Evolutionary conservation across 2,797 vertebrate genomes (phyloP).

Genomic region (Silurus aristotelis): DNA sequence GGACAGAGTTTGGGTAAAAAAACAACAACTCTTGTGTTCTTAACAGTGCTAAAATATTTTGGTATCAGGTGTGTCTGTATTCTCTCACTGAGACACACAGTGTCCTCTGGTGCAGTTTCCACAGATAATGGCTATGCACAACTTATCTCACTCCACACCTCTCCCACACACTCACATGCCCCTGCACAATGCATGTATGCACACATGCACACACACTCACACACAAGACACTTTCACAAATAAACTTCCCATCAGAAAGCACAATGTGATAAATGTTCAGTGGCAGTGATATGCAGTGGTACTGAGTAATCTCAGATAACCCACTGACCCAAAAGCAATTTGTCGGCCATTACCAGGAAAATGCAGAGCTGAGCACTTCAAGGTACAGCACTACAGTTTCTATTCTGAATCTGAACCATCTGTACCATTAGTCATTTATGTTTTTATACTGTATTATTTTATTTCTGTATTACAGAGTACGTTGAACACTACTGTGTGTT

Average conservation of each 20-base stretch:
- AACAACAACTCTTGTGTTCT: not conserved
- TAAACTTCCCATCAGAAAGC: slow-evolving; percentile 19
- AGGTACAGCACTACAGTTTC: not conserved
- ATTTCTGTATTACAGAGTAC: not conserved
- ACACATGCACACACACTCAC: slow-evolving; percentile 33
- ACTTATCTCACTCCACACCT: slow-evolving; percentile 53
- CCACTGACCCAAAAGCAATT: slow-evolving; percentile 50
- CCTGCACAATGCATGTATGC: slow-evolving; percentile 20
- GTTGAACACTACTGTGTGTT: not conserved
- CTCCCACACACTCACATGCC: slow-evolving; percentile 33
- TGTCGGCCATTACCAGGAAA: slow-evolving; percentile 46
- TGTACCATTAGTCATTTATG: not conserved
- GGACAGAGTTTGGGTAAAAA: not conserved
- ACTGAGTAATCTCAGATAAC: slow-evolving; percentile 50
- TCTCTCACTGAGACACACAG: slow-evolving; percentile 42
- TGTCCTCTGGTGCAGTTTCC: slow-evolving; percentile 48
- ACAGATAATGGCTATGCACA: slow-evolving; percentile 44
- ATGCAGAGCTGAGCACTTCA: slow-evolving; percentile 1
- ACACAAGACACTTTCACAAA: slow-evolving; percentile 23
- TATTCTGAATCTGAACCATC: not conserved
- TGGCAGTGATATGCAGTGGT: slow-evolving; percentile 16
- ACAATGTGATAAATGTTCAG: slow-evolving; percentile 43
- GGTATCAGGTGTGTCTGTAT: slow-evolving; percentile 45
- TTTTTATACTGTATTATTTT: not conserved
- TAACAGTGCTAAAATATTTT: slow-evolving; percentile 7